Evolutionary conservation across 2,113 vertebrate species (phyloP), one percentile per base, ranked within the genome.

Genomic region (Speoplatyrhinus poulsoni): DNA sequence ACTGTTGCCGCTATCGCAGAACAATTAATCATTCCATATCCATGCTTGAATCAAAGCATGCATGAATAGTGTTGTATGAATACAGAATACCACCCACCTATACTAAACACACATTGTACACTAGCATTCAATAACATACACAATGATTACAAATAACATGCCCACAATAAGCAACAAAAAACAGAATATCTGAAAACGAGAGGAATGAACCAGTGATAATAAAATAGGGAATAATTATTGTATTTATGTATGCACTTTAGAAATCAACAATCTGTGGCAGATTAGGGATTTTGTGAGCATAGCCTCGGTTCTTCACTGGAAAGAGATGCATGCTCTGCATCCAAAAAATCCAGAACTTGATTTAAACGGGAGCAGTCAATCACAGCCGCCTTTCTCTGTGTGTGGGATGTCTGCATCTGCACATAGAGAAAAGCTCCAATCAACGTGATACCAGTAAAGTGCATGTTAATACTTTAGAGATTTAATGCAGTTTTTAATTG

Each of bases 401-500:
- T 87, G 82, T 87, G 36, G 4, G 36, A 41, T 85, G 89, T 92
- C 90, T 88, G 86, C 90, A 93, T 93, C 91, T 92, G 89, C 89
- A 92, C 91, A 91, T 86, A 86, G 88, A 90, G 86, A 92, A 92
- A 90, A 92, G 87, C 91, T 8, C 89, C 91, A 88, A 93, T 92
- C 90, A 88, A 83, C 89, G 82, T 92, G 92, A 94, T 94, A 93
- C 90, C 87, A 88, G 85, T 91, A 91, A 92, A 93, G 92, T 92
- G 90, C 91, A 92, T 93, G 92, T 93, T 41, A 92, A 93, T 92
- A 93, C 91, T 94, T 93, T 90, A 85, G 89, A 91, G 91, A 93
- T 94, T 92, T 92, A 93, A 93, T 93, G 92, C 91, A 92, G 90
- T 93, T 94, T 94, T 94, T 94, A 94, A 94, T 93, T 93, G 92